phyloP scores from a whole-genome alignment of 2,888 invertebrate species.

The Copidosoma aretas region DNA sequence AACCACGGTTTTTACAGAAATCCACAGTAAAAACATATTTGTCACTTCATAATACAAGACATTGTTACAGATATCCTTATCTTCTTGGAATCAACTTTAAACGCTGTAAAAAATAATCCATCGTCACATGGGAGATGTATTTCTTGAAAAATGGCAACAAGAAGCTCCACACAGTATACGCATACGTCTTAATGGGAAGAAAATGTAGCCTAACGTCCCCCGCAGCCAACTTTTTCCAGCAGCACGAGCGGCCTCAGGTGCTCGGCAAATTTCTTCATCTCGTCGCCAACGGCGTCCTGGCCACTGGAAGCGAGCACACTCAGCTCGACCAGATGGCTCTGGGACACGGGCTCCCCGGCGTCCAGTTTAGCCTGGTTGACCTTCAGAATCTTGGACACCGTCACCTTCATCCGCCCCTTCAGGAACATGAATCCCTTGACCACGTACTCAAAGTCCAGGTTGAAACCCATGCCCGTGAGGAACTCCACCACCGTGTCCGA shows the following conservation, averaged over 20 bases:
- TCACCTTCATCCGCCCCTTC: constrained; percentile 96
- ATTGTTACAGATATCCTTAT: too few species aligned
- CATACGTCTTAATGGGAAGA: too few species aligned
- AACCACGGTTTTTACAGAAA: too few species aligned
- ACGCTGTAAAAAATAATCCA: too few species aligned
- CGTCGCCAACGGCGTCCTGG: constrained; percentile 93
- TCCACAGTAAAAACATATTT: too few species aligned
- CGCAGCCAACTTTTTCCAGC: constrained; percentile 92
- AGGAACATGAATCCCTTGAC: constrained; percentile 93
- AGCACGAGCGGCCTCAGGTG: constrained; percentile 90
- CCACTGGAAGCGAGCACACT: constrained; percentile 89
- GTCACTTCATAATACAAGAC: too few species aligned
- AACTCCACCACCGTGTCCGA: constrained; percentile 90
- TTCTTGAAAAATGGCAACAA: too few species aligned
- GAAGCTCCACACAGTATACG: too few species aligned
- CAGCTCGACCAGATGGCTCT: constrained; percentile 92
- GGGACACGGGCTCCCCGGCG: constrained; percentile 82
- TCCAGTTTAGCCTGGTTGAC: constrained; percentile 77
- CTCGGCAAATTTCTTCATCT: constrained; percentile 94
- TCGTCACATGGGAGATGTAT: too few species aligned
- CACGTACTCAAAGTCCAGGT: constrained; percentile 92
- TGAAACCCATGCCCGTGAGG: constrained; percentile 87
- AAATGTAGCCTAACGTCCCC: constrained; percentile 62
- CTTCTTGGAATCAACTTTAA: too few species aligned
- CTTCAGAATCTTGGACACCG: constrained; percentile 93